These are phyloP conservation scores for Heliconius ismenius DNA, from an alignment of 2,888 invertebrate genomes.

Conservation along the genomic window DNA sequence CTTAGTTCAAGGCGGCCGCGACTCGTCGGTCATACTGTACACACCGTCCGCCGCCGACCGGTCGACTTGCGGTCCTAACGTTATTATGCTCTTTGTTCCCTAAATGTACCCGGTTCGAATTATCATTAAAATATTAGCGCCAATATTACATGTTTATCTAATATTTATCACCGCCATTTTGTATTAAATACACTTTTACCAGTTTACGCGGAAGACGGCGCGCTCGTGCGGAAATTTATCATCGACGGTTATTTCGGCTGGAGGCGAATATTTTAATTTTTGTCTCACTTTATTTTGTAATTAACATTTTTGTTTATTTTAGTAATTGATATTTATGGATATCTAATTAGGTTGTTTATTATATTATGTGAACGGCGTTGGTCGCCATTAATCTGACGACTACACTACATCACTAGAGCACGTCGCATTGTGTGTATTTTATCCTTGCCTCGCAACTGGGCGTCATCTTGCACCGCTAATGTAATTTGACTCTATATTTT, in stretches of 20 bases:
- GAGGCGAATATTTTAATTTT: slow-evolving; percentile 13
- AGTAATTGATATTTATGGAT: slow-evolving; percentile 13
- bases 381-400: slow-evolving; percentile 45
- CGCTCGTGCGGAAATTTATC: slow-evolving; percentile 31
- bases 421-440: slow-evolving; percentile 35
- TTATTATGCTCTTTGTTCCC: slow-evolving; percentile 69
- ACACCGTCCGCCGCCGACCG: slow-evolving; percentile 51
- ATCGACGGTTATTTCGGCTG: slow-evolving; percentile 17
- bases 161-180: slow-evolving; percentile 54
- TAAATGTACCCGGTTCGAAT: slow-evolving; percentile 67
- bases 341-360: slow-evolving; percentile 36
- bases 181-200: slow-evolving; percentile 42
- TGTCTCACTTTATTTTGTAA: neutral
- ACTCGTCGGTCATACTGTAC: slow-evolving; percentile 4
- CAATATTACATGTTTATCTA: slow-evolving; percentile 50
- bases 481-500: slow-evolving; percentile 42
- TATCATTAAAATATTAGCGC: slow-evolving; percentile 51
- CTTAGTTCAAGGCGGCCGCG: neutral
- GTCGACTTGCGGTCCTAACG: slow-evolving; percentile 61
- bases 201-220: slow-evolving; percentile 33
- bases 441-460: slow-evolving; percentile 43
- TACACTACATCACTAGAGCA: slow-evolving; percentile 37
- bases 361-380: slow-evolving; percentile 34
- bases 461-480: slow-evolving; percentile 47
- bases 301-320: neutral